Percentiles rank a stretch among this genome's conserved stretches.
These are phyloP conservation scores for Scolopax rusticola DNA, from an alignment of 2,797 vertebrate species.

Conservation along the genomic window DNA sequence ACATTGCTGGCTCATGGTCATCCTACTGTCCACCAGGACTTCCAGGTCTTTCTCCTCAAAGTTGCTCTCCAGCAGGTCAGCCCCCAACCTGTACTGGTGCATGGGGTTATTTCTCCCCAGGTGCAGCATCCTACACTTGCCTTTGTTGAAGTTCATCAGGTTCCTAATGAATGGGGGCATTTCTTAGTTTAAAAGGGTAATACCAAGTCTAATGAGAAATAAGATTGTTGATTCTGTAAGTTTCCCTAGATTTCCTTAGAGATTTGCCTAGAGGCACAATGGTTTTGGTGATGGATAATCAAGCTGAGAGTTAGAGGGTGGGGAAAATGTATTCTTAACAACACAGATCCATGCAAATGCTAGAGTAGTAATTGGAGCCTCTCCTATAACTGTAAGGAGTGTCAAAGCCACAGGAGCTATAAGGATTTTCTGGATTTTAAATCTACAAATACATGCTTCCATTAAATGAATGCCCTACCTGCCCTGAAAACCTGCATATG, in stretches of 20 bases:
- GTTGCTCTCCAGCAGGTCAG: too few relatives aligned
- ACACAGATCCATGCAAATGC: neutral
- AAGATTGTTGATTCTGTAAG: neutral
- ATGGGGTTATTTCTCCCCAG: too few relatives aligned
- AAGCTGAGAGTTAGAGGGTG: neutral
- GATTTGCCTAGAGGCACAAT: neutral
- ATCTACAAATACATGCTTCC: neutral
- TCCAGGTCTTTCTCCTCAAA: too few relatives aligned
- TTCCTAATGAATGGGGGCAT: neutral
- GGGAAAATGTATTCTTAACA: neutral
- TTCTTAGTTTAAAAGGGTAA: neutral
- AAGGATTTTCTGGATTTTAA: neutral
- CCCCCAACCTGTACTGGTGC: too few relatives aligned
- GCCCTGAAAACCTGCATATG: neutral
- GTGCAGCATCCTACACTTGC: too few relatives aligned
- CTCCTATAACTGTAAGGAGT: neutral
- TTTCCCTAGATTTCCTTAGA: neutral
- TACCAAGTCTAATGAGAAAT: neutral
- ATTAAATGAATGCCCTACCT: neutral
- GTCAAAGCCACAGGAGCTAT: neutral
- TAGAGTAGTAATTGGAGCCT: neutral
- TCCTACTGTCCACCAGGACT: too few relatives aligned
- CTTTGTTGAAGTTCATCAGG: too few relatives aligned
- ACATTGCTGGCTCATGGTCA: too few relatives aligned
- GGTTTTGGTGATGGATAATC: neutral